Base-by-base conservation (phyloP, 30 jellyfish, hydroid and myxozoan species). In the Pelagia noctiluca region DNA sequence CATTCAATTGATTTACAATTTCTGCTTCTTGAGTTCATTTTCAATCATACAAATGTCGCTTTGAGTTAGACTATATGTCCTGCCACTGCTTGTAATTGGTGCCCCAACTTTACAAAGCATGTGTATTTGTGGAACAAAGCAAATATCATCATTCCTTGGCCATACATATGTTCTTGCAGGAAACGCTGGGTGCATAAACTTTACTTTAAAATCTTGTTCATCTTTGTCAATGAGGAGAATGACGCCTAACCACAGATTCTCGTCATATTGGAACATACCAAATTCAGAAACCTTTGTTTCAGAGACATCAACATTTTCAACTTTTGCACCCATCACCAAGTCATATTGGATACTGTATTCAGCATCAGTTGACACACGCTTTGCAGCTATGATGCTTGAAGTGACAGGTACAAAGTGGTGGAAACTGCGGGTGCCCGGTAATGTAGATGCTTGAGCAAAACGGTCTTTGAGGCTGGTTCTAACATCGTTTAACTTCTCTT, bases 121-220 rank as follows among this genome's bases (percentile, higher is more conserved):
- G 31, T 76, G 63, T 19, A 62, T 50, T 12, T 7, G 5, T 37
- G 96, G 88, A n/a, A 76, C 96, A 64, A 64, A 85, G 64, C 85
- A 65, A 16, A 18, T 63, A 52, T 84, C 95, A 1, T 50, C 46
- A 33, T 57, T 62, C 46, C 37, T 38, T 8, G 91, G 93, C 96
- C 92, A 86, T 16, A 8, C 24, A 62, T 29, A 86, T 32, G 84
- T 35, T 63, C 74, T 66, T 22, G 52, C 28, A 21, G 96, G 92
- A 36, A 71, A 67, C 13, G 54, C 86, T 11, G 91, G 91, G 79
- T 77, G 96, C 77, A 86, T 42, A 60, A 86, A 86, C 24, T 50
- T 76, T 32, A 70, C 89, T 69, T 46, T 52, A 42, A 53, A 1
- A 28, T 83, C 88, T 28, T 71, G 74, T 21, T 69, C 78, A 29